Conservation (phyloP, 2,888 invertebrate species). For the Automeris io region DNA sequence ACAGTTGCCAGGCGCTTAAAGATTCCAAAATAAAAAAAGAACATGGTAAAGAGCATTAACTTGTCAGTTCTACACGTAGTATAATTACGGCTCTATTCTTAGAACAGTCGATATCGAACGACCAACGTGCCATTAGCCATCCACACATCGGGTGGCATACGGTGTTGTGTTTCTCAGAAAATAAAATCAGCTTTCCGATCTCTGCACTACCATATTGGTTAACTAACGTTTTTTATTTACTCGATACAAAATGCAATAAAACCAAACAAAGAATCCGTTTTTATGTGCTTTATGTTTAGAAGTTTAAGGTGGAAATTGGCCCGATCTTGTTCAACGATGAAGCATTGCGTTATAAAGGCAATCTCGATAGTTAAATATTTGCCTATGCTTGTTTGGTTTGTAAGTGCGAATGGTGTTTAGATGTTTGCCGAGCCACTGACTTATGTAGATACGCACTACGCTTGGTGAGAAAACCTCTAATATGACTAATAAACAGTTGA, state of each 20-base stretch:
- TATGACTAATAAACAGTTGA: slow-evolving; percentile 62
- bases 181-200: slow-evolving; percentile 57
- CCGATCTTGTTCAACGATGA: slow-evolving; percentile 29
- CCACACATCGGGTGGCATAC: slow-evolving; percentile 26
- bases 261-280: slow-evolving; percentile 16
- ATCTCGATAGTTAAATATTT: slow-evolving; percentile 69
- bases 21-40: neutral
- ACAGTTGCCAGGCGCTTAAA: neutral
- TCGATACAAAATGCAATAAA: slow-evolving; percentile 32
- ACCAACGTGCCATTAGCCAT: slow-evolving; percentile 15
- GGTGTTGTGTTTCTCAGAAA: slow-evolving; percentile 55
- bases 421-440: slow-evolving; percentile 69
- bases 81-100: slow-evolving; percentile 14
- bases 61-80: slow-evolving; percentile 7
- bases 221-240: slow-evolving; percentile 46
- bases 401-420: slow-evolving; percentile 75
- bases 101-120: slow-evolving; percentile 21
- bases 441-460: slow-evolving; percentile 45
- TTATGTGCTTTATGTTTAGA: slow-evolving; percentile 35
- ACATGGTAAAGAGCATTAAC: slow-evolving; percentile 1
- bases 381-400: slow-evolving; percentile 69
- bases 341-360: slow-evolving; percentile 50
- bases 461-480: slow-evolving; percentile 43
- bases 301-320: slow-evolving; percentile 44
- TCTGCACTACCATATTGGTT: slow-evolving; percentile 61